These are phyloP conservation scores for Hemiprocne comata DNA, from an alignment of 2,113 vertebrate species.

Conservation along the genomic window DNA sequence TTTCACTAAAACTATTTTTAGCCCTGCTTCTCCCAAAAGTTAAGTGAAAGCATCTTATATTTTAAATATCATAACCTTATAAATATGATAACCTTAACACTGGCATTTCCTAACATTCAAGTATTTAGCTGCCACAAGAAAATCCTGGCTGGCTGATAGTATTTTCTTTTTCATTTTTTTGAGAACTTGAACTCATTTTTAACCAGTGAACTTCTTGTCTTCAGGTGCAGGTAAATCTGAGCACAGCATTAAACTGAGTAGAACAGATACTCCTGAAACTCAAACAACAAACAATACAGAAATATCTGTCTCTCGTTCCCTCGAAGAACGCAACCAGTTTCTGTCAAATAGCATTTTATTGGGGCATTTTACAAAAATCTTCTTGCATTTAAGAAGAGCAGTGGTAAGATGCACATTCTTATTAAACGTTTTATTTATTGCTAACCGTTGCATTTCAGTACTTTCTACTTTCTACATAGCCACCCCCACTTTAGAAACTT, in stretches of 20 bases:
- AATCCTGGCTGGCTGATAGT: background rate
- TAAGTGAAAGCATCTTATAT: background rate
- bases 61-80: slow-evolving; percentile 43
- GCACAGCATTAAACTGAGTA: slow-evolving; percentile 9
- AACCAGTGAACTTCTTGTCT: background rate
- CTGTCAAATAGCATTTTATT: slow-evolving; percentile 27
- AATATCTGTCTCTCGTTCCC: background rate
- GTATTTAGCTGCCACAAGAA: background rate
- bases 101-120: slow-evolving; percentile 40
- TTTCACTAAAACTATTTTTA: background rate
- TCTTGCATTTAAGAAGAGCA: slow-evolving; percentile 84
- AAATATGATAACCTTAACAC: slow-evolving; percentile 8
- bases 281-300: slow-evolving; percentile 23
- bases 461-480: background rate
- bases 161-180: background rate
- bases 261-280: slow-evolving; percentile 4
- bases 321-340: background rate
- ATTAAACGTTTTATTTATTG: background rate
- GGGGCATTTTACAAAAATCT: slow-evolving; percentile 80
- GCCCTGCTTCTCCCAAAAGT: background rate
- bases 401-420: slow-evolving; percentile 76
- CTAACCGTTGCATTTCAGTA: background rate
- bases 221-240: slow-evolving; percentile 45
- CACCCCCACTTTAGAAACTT: background rate
- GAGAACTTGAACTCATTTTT: background rate